Conservation (phyloP, 2,888 invertebrate genomes). For the Venusia cambrica region DNA sequence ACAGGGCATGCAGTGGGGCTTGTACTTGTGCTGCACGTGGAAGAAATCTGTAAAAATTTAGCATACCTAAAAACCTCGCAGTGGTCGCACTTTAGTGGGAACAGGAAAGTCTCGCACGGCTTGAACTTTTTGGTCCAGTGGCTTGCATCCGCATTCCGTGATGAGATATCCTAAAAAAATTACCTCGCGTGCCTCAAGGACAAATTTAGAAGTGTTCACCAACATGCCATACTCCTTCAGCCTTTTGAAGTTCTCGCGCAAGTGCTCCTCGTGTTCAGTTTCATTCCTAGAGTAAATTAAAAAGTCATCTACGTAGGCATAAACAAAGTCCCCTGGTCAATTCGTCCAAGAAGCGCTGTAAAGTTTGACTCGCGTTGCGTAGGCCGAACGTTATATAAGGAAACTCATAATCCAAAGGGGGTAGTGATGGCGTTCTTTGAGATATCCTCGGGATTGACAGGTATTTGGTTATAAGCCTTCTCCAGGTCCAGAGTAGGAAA, state of each 20-base stretch:
- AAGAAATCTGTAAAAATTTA: conserved; percentile 45
- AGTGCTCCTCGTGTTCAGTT: background rate
- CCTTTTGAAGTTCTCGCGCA: background rate
- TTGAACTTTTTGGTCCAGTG: conserved; percentile 19
- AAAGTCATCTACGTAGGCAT: conserved; percentile 4
- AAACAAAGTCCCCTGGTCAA: conserved; percentile 15
- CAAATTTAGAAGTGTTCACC: conserved; percentile 20
- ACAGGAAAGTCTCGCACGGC: conserved; percentile 15
- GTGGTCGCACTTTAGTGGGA: conserved; percentile 15
- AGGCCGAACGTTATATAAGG: conserved; percentile 46
- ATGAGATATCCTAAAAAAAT: conserved; percentile 22
- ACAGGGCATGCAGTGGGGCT: too few species aligned
- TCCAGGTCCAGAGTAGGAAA: conserved; percentile 25
- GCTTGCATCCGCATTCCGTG: conserved; percentile 14
- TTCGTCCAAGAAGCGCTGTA: conserved; percentile 22
- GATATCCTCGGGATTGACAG: conserved; percentile 41
- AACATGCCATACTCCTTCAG: conserved; percentile 19
- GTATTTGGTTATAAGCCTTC: conserved; percentile 52
- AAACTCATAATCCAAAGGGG: conserved; percentile 37
- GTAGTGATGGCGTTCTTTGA: conserved; percentile 45
- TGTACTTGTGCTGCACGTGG: conserved; percentile 33
- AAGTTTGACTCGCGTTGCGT: conserved; percentile 26
- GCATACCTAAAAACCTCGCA: conserved; percentile 38
- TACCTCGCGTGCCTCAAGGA: conserved; percentile 13
- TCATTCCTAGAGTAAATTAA: background rate